Evolutionary conservation across 2,888 invertebrate genomes (phyloP), one percentile per base, ranked within the genome.

Genomic region (Clivina fossor): DNA sequence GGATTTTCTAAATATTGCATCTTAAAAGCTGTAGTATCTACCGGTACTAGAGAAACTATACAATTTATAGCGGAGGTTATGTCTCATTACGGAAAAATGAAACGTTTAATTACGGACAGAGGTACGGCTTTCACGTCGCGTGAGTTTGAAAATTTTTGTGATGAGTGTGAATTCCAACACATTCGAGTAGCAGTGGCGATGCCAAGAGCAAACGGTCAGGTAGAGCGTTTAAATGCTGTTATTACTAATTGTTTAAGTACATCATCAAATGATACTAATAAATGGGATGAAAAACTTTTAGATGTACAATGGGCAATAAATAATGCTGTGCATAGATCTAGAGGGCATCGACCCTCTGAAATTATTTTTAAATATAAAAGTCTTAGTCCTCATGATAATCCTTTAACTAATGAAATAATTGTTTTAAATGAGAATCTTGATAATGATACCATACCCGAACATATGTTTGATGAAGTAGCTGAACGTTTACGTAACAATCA

Each of bases 221-320:
- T 26, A 8, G 28, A 26, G 8, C 28, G 28, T 8, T 5, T 26
- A 26, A 32, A 32, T 8, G 32, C 32, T 4, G 3, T 32, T 11
- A 32, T 32, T 11, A 32, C 13, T 4, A 32, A 3, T 4, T 32
- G 32, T 32, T 32, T 32, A 8, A 15, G 11, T 32, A 32, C 32
- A 4, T 11, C 32, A 8, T 4, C 32, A 4, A 15, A 32, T 11
- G 32, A 32, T 3, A 8, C 4, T 8, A 3, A 32, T 4, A 15
- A 32, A 3, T 46, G 56, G 54, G 44, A 51, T 9, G 30, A 41
- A 20, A 30, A 43, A 15, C 16, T 49, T 7, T 50, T 32, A 5
- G 50, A 62, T 4, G 60, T 56, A 13, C 58, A 60, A 28, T 61
- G 62, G 54, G 59, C 48, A 1, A 54, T 60, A 4, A 58, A 61